phyloP scores from a whole-genome alignment of 2,888 invertebrate species.

The Drosophila mayaguana region DNA sequence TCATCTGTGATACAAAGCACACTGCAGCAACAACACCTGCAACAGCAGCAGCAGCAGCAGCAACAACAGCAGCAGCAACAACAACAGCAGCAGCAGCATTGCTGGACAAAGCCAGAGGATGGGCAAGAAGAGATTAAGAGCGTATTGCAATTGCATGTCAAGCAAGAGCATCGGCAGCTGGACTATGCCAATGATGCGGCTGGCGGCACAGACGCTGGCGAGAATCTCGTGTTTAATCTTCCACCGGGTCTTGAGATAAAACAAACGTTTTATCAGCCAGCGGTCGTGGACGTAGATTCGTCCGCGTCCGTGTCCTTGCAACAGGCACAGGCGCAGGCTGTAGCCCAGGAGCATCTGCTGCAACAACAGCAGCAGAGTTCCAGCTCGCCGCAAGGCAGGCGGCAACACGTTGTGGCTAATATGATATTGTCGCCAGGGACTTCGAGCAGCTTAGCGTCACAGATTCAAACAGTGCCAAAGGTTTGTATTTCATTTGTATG shows the following conservation, averaged over 20 bases:
- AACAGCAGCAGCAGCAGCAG: constrained; percentile 61
- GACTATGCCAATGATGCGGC: constrained; percentile 70
- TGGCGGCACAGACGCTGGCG: constrained; percentile 67
- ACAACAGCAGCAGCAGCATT: constrained; percentile 67
- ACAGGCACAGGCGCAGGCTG: constrained; percentile 55
- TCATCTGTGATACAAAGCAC: constrained; percentile 91
- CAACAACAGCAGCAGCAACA: constrained; percentile 66
- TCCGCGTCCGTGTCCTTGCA: constrained; percentile 51
- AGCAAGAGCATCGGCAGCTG: constrained; percentile 82
- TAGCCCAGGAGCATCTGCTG: constrained; percentile 67
- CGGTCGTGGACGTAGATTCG: constrained; percentile 53
- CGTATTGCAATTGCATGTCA: constrained; percentile 82
- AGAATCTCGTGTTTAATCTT: constrained; percentile 82
- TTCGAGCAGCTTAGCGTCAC: constrained; percentile 82
- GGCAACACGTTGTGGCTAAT: constrained; percentile 83
- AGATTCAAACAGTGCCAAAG: constrained; percentile 85
- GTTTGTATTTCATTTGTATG: constrained; percentile 83
- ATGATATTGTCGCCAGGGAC: constrained; percentile 83
- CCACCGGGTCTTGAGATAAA: constrained; percentile 83
- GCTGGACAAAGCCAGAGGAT: constrained; percentile 80
- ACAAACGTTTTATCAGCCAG: constrained; percentile 77
- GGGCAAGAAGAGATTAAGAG: constrained; percentile 81
- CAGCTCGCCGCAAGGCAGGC: constrained; percentile 54
- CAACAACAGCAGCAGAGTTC: constrained; percentile 63
- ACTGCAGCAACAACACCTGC: constrained; percentile 75